These are phyloP conservation scores for Meles meles DNA, from an alignment of 2,113 vertebrate species.

Conservation along the genomic window DNA sequence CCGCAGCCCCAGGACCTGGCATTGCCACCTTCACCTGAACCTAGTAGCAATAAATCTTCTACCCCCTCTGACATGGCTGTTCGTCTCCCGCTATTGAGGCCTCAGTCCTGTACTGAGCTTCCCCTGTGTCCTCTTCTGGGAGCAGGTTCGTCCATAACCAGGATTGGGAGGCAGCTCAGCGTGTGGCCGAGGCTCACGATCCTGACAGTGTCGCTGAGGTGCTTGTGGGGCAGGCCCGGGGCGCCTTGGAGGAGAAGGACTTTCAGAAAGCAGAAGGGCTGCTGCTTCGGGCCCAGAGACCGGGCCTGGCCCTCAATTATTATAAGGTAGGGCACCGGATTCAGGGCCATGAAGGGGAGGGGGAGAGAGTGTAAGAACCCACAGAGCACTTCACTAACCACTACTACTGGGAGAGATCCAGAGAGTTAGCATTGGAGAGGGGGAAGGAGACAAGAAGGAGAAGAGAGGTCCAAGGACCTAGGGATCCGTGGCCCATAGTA, in stretches of 20 bases:
- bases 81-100: not conserved
- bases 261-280: constrained; percentile 95
- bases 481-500: not conserved
- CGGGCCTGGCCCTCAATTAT: constrained; percentile 90
- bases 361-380: not conserved
- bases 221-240: constrained; percentile 91
- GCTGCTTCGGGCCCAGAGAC: constrained; percentile 92
- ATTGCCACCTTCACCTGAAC: not conserved
- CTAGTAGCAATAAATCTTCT: not conserved
- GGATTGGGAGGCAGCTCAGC: constrained; percentile 92
- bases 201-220: constrained; percentile 91
- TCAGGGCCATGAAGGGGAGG: not conserved
- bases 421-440: not conserved
- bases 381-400: not conserved
- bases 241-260: constrained; percentile 92
- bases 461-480: not conserved
- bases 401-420: not conserved
- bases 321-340: constrained; percentile 87
- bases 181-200: constrained; percentile 93
- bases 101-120: not conserved
- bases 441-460: not conserved
- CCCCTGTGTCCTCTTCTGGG: not conserved
- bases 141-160: constrained; percentile 94
- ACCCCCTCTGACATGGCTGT: not conserved
- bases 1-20: not conserved